Evolutionary conservation across 2,113 vertebrate species (phyloP).

Genomic region (Pleuronectes platessa): DNA sequence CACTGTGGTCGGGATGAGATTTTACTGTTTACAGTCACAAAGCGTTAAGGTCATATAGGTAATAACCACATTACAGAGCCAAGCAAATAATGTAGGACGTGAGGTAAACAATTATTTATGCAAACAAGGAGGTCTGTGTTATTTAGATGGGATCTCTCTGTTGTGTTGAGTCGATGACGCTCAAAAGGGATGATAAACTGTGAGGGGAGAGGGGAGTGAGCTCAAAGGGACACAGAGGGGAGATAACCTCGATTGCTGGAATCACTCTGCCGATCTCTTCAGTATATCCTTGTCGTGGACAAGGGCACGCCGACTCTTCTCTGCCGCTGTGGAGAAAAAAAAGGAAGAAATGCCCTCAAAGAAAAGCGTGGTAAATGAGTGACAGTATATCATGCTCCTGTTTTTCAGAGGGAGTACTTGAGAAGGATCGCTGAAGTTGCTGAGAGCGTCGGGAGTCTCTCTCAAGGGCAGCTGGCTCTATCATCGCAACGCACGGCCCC

Average conservation of each 20-base stretch:
- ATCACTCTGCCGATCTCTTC: conserved; percentile 58
- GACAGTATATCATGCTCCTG: conserved; percentile 55
- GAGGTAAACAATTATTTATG: conserved; percentile 37
- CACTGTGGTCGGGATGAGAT: conserved; percentile 22
- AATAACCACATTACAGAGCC: conserved; percentile 6
- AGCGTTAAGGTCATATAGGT: conserved; percentile 11
- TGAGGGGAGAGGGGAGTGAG: conserved; percentile 31
- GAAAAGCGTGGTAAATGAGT: conserved; percentile 51
- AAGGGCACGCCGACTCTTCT: conserved; percentile 36
- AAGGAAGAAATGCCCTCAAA: conserved; percentile 24
- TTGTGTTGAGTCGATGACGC: conserved; percentile 44
- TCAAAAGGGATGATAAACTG: conserved; percentile 34
- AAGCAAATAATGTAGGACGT: conserved; percentile 20
- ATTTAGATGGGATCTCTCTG: conserved; percentile 33
- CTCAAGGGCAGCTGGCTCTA: conserved; percentile 57
- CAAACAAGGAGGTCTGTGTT: conserved; percentile 34
- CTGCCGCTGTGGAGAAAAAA: conserved; percentile 3
- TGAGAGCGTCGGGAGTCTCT: conserved; percentile 43
- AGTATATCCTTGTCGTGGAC: conserved; percentile 26
- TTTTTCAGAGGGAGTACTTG: conserved; percentile 60
- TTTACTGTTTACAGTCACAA: conserved; percentile 1
- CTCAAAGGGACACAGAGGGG: conserved; percentile 30
- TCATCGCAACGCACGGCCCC: conserved; percentile 23
- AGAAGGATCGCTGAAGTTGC: conserved; percentile 58
- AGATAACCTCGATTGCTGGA: conserved; percentile 65